Evolutionary conservation across 2,888 invertebrate species (phyloP).

Genomic region (Callosobruchus maculatus): DNA sequence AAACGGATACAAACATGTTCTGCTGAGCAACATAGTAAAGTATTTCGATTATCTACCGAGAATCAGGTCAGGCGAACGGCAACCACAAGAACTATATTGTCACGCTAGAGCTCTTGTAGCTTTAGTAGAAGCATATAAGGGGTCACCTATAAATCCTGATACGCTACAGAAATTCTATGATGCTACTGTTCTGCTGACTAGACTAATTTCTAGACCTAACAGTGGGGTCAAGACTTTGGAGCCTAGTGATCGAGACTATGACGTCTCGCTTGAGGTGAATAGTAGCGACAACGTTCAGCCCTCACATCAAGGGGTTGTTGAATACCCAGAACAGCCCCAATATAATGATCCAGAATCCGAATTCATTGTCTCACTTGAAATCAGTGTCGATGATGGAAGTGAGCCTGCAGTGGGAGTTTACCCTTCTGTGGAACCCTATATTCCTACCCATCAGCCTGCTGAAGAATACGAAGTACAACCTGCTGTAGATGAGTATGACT

Average conservation of each 20-base stretch:
- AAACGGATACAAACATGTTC: neutral
- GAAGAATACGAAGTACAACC: too few relatives aligned
- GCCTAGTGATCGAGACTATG: too few relatives aligned
- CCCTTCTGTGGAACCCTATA: too few relatives aligned
- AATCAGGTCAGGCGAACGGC: neutral
- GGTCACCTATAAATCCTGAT: neutral
- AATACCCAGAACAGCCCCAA: neutral
- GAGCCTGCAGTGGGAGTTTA: too few relatives aligned
- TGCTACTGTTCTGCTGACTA: neutral
- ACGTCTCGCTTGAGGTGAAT: too few relatives aligned
- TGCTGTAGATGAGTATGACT: too few relatives aligned
- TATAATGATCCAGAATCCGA: neutral
- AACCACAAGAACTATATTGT: neutral
- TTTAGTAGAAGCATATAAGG: neutral
- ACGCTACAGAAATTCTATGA: neutral
- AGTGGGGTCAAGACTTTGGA: neutral
- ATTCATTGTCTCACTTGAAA: too few relatives aligned
- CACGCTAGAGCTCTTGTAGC: neutral
- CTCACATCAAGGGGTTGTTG: too few relatives aligned
- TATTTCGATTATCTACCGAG: neutral
- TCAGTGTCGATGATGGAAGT: too few relatives aligned
- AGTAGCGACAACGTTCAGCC: too few relatives aligned
- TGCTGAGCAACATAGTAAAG: neutral
- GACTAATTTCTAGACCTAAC: neutral
- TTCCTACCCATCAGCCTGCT: too few relatives aligned